Conservation (phyloP, 2,888 invertebrate genomes). For the Heteromyza rotundicornis region DNA sequence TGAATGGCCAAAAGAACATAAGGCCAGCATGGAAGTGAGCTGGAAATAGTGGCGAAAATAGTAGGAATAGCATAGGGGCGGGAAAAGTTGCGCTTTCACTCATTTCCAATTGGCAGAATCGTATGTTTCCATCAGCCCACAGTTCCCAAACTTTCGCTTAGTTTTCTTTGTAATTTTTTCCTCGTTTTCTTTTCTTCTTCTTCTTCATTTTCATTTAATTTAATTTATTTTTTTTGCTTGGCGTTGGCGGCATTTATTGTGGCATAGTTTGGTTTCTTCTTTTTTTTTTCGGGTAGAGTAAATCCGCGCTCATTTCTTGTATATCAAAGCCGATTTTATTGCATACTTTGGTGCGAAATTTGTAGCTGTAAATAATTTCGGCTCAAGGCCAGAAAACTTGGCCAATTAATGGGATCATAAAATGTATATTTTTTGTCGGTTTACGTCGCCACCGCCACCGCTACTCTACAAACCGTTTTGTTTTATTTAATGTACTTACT, state of each 20-base stretch:
- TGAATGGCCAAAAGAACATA: not conserved
- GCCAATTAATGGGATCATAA: slow-evolving; percentile 56
- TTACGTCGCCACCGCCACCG: not conserved
- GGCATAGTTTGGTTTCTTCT: not conserved
- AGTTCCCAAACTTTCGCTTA: no score
- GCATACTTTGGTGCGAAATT: not conserved
- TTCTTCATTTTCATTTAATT: not conserved
- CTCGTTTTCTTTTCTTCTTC: not conserved
- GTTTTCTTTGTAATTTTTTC: no score
- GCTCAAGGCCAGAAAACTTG: slow-evolving; percentile 40
- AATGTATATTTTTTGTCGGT: slow-evolving; percentile 37
- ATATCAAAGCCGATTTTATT: no score
- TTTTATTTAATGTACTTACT: not conserved
- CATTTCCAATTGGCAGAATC: not conserved
- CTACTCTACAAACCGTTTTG: not conserved
- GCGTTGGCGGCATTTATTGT: no score
- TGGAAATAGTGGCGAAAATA: no score
- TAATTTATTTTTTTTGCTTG: no score
- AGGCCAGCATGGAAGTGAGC: not conserved
- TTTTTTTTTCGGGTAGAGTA: not conserved
- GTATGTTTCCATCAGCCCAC: no score
- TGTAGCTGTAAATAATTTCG: not conserved
- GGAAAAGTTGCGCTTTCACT: not conserved
- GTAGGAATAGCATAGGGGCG: not conserved
- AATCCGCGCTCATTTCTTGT: no score